Evolutionary conservation across 1,140 invertebrate species (phyloP).

Genomic region (Solenopsis invicta): DNA sequence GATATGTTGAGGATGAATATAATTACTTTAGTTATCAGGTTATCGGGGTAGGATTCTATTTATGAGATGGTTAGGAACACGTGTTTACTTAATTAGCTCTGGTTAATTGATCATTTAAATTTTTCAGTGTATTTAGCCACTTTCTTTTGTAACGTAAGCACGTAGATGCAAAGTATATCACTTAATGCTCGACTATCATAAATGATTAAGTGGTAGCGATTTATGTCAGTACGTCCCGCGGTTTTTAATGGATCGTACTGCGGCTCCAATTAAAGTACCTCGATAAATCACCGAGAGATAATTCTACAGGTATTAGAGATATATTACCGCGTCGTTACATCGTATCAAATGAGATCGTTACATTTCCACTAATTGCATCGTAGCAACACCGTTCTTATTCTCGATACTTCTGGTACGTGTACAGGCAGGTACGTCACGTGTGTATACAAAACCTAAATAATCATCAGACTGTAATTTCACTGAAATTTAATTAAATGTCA

Average conservation of each 20-base stretch:
- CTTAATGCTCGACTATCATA: constrained; percentile 42
- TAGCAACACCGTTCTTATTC: constrained; percentile 29
- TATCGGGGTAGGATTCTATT: constrained; percentile 4
- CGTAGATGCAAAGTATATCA: constrained; percentile 12
- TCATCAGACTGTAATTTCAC: neutral
- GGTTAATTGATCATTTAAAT: constrained; percentile 40
- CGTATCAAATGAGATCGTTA: constrained; percentile 50
- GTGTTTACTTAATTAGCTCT: constrained; percentile 30
- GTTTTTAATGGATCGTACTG: constrained; percentile 55
- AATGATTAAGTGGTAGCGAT: constrained; percentile 56
- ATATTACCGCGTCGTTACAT: constrained; percentile 59
- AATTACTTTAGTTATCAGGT: neutral
- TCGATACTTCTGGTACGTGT: neutral
- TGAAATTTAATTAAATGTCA: constrained; percentile 8
- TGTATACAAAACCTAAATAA: neutral
- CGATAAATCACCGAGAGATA: constrained; percentile 56
- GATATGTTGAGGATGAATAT: neutral
- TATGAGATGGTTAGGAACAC: constrained; percentile 17
- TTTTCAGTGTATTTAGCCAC: neutral
- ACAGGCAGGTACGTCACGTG: neutral
- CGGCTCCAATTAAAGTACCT: constrained; percentile 51
- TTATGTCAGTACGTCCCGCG: constrained; percentile 48
- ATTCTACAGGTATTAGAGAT: constrained; percentile 54
- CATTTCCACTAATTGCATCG: constrained; percentile 25
- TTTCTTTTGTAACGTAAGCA: constrained; percentile 10